Conservation (phyloP, 2,797 vertebrate genomes). For the Alectoris magna region DNA sequence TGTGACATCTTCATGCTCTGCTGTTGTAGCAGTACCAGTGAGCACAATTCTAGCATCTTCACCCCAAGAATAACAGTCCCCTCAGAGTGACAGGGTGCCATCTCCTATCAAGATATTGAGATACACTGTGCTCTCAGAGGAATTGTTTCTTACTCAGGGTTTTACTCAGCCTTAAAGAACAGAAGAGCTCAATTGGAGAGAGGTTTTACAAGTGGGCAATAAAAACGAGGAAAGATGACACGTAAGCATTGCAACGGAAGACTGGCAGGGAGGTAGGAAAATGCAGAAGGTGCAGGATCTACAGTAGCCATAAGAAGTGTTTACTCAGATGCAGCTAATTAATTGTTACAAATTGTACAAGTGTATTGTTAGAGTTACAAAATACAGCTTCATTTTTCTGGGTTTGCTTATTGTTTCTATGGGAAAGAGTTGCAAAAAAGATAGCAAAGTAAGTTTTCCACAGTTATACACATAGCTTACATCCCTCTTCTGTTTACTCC, state of each 20-base stretch:
- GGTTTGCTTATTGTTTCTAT: not conserved
- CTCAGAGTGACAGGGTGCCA: not conserved
- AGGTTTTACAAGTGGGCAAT: not conserved
- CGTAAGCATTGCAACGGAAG: not conserved
- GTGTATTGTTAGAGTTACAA: not conserved
- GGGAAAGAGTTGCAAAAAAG: not conserved
- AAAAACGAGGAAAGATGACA: not conserved
- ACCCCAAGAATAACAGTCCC: fast-evolving
- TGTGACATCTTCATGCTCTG: not conserved
- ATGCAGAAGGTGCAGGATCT: not conserved
- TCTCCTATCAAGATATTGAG: not conserved
- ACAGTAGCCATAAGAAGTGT: not conserved
- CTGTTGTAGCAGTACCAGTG: fast-evolving
- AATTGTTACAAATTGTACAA: not conserved
- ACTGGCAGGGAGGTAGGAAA: not conserved
- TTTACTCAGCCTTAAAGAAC: not conserved
- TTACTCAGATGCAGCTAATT: not conserved
- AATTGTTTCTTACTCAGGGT: not conserved
- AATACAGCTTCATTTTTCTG: not conserved
- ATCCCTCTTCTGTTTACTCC: not conserved
- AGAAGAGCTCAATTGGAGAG: not conserved
- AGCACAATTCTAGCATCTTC: fast-evolving
- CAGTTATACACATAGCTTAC: not conserved
- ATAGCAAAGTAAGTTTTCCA: not conserved
- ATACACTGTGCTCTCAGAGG: not conserved